Conservation (phyloP, 2,888 invertebrate species). For the Caenorhabditis japonica region DNA sequence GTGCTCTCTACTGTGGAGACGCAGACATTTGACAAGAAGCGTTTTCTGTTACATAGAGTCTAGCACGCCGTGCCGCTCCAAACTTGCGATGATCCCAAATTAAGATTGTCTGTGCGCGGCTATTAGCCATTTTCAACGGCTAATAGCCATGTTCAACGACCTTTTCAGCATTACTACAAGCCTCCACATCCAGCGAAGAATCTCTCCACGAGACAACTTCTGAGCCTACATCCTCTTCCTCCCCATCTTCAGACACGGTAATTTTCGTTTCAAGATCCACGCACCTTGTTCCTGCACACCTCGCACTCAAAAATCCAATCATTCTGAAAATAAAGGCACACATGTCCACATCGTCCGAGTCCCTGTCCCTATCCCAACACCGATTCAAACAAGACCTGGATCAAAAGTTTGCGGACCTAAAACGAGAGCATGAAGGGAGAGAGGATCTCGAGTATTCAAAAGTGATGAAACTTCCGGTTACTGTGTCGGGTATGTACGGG, state of each 20-base stretch:
- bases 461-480: constrained; percentile 53
- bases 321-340: constrained; percentile 55
- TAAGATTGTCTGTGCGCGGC: too few species aligned
- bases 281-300: constrained; percentile 35
- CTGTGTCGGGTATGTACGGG: constrained; percentile 42
- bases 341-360: too few species aligned
- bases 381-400: constrained; percentile 56
- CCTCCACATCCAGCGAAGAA: too few species aligned
- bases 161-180: background rate
- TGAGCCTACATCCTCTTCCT: constrained; percentile 15
- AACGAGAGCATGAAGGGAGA: constrained; percentile 47
- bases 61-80: too few species aligned
- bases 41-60: too few species aligned
- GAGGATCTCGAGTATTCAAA: constrained; percentile 53
- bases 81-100: too few species aligned
- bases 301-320: constrained; percentile 33
- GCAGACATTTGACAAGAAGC: too few species aligned
- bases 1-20: too few species aligned
- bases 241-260: constrained; percentile 45
- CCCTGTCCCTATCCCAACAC: too few species aligned
- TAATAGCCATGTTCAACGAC: too few species aligned
- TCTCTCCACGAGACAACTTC: background rate
- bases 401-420: constrained; percentile 47
- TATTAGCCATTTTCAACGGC: too few species aligned
- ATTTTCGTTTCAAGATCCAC: constrained; percentile 51